Evolutionary conservation across 2,888 invertebrate genomes (phyloP).

Genomic region (Oxyscelio sp.): DNA sequence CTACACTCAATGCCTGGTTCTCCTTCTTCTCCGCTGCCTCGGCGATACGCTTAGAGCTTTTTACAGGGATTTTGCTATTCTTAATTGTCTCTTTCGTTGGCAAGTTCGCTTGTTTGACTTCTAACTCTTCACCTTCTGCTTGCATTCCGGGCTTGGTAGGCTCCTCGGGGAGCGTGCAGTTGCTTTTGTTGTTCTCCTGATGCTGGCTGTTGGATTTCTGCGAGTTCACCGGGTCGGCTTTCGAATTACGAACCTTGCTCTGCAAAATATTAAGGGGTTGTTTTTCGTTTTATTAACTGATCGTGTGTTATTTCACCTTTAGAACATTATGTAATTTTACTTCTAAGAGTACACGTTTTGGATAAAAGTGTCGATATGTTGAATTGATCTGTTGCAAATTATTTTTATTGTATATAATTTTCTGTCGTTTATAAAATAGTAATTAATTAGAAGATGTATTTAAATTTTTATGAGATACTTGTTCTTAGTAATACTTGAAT

Average conservation of each 20-base stretch:
- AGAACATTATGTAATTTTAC: too few relatives aligned
- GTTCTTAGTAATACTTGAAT: too few relatives aligned
- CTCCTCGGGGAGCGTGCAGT: conserved; percentile 11
- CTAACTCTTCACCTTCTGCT: conserved; percentile 31
- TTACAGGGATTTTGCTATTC: conserved; percentile 22
- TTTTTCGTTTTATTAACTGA: neutral
- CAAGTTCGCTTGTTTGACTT: conserved; percentile 37
- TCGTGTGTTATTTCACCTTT: neutral
- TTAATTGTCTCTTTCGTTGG: conserved; percentile 49
- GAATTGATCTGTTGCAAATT: too few relatives aligned
- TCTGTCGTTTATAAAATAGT: too few relatives aligned
- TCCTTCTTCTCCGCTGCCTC: conserved; percentile 53
- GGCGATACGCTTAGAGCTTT: conserved; percentile 36
- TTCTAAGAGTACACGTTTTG: too few relatives aligned
- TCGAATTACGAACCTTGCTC: conserved; percentile 51
- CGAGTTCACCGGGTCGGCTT: conserved; percentile 19
- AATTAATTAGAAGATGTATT: too few relatives aligned
- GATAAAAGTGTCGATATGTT: too few relatives aligned
- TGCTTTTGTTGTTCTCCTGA: conserved; percentile 50
- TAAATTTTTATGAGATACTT: too few relatives aligned
- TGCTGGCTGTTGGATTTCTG: conserved; percentile 30
- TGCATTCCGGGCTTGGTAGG: conserved; percentile 43
- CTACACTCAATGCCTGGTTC: conserved; percentile 37
- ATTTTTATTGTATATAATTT: too few relatives aligned
- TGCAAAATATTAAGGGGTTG: conserved; percentile 25